Evolutionary conservation across 2,797 vertebrate species (phyloP).

Genomic region (Clangula hyemalis): DNA sequence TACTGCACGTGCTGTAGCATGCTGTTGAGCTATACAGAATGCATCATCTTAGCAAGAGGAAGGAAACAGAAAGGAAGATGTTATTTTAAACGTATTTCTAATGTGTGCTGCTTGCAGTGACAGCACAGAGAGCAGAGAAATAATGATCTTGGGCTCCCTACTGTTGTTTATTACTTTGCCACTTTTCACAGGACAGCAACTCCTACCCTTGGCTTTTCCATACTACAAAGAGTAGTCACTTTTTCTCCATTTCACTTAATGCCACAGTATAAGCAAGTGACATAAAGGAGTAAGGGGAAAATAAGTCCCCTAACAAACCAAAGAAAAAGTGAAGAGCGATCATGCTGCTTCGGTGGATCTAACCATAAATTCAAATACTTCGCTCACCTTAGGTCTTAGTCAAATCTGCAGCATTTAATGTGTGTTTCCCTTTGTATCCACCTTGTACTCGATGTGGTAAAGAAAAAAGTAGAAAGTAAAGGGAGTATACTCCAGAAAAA

Average conservation of each 20-base stretch:
- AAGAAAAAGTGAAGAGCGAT: background rate
- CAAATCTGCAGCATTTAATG: background rate
- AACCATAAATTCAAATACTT: background rate
- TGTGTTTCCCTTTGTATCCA: background rate
- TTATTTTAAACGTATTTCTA: background rate
- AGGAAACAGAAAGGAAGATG: background rate
- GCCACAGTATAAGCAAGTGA: background rate
- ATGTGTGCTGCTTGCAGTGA: background rate
- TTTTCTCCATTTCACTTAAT: background rate
- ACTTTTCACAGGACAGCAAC: background rate
- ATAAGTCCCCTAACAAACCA: background rate
- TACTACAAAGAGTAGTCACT: background rate
- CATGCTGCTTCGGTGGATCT: background rate
- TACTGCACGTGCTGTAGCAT: background rate
- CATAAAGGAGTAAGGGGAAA: background rate
- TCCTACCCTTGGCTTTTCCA: background rate
- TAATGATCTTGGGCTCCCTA: background rate
- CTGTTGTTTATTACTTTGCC: background rate
- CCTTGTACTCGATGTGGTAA: background rate
- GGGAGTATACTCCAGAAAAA: background rate
- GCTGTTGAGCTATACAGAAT: background rate
- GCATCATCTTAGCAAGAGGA: background rate
- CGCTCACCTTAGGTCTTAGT: background rate
- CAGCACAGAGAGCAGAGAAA: background rate
- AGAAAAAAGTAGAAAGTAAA: background rate